Percentiles rank a stretch among this genome's conserved stretches.
Conservation (phyloP, 2,113 vertebrate genomes). For the Pelusios castaneus region DNA sequence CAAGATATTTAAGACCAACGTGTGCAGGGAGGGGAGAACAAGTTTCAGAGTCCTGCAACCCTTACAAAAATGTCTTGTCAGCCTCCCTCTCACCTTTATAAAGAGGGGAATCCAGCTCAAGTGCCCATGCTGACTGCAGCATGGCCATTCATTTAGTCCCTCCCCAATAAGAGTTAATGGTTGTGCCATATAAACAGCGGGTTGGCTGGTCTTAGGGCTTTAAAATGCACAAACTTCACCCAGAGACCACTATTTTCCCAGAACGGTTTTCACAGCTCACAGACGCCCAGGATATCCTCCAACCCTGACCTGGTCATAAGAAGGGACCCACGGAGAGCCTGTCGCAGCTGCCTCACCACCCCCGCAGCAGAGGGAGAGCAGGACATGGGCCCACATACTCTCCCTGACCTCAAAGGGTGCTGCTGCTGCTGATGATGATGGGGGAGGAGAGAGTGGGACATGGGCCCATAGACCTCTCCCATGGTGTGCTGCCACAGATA, state of each 20-base stretch:
- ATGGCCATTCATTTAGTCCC: background rate
- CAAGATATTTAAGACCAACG: background rate
- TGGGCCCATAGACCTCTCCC: too few species aligned
- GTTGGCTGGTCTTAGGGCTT: background rate
- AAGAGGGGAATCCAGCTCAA: background rate
- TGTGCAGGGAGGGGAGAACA: background rate
- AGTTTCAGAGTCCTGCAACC: background rate
- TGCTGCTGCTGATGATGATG: too few species aligned
- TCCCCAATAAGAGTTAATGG: background rate
- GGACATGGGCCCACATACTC: too few species aligned
- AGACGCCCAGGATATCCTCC: too few species aligned
- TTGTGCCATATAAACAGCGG: background rate
- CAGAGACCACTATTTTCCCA: background rate
- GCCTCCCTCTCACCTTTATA: background rate
- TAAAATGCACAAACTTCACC: background rate
- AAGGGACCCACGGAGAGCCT: too few species aligned
- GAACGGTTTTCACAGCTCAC: too few species aligned
- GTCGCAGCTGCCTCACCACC: too few species aligned
- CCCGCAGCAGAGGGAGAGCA: too few species aligned
- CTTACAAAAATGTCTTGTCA: background rate
- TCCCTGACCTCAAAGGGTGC: too few species aligned
- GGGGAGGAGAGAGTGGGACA: too few species aligned
- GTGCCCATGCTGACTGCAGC: background rate
- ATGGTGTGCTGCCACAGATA: too few species aligned
- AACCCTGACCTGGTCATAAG: too few species aligned